Evolutionary conservation across 2,113 vertebrate species (phyloP).

Genomic region (Setophaga petechia): DNA sequence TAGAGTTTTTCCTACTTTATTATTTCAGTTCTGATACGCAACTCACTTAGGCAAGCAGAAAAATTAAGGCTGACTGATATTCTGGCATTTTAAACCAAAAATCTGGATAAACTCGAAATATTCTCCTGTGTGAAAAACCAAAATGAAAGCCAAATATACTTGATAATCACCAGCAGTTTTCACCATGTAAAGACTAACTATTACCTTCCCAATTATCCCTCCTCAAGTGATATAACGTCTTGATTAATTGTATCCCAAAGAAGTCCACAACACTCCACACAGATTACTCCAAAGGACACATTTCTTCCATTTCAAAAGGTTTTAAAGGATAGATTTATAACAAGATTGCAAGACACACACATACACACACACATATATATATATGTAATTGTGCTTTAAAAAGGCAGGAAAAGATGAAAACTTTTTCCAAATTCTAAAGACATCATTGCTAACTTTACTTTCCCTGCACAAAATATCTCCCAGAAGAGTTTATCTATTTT

Average conservation of each 20-base stretch:
- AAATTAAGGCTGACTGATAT: background rate
- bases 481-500: slow-evolving; percentile 29
- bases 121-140: background rate
- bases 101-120: background rate
- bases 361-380: background rate
- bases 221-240: background rate
- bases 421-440: background rate
- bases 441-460: background rate
- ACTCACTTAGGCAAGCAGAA: slow-evolving; percentile 8
- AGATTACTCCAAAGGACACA: background rate
- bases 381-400: background rate
- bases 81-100: background rate
- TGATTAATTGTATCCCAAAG: background rate
- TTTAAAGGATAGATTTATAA: background rate
- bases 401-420: slow-evolving; percentile 4
- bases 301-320: background rate
- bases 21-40: slow-evolving; percentile 21
- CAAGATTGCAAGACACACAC: background rate
- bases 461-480: slow-evolving; percentile 10
- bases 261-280: background rate
- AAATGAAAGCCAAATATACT: background rate
- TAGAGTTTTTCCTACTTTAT: slow-evolving; percentile 24
- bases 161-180: background rate
- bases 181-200: background rate
- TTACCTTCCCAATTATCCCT: background rate